phyloP scores from a whole-genome alignment of 2,797 vertebrate species.

The Manis crassicaudata region DNA sequence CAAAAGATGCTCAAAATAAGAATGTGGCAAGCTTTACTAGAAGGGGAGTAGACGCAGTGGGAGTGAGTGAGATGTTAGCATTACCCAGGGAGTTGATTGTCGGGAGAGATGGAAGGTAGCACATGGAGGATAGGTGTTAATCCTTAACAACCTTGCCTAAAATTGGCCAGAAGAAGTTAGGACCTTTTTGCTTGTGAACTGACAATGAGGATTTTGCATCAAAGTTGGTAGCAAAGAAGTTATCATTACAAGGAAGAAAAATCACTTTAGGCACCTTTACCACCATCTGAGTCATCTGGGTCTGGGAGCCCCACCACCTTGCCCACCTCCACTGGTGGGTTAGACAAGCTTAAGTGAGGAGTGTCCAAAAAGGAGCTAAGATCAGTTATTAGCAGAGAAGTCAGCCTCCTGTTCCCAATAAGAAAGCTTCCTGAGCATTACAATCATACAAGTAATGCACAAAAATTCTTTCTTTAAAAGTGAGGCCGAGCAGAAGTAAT shows the following conservation, averaged over 20 bases:
- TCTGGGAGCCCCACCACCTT: background rate
- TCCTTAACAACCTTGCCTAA: background rate
- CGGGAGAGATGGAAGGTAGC: background rate
- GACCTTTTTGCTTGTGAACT: background rate
- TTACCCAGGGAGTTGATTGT: background rate
- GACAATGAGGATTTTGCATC: background rate
- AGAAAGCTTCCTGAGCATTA: background rate
- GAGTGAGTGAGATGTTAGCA: background rate
- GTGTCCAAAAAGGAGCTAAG: background rate
- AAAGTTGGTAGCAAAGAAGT: background rate
- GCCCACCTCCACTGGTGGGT: background rate
- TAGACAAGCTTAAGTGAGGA: background rate
- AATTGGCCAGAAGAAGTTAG: background rate
- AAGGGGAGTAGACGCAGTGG: background rate
- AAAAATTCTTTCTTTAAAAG: conserved; percentile 26
- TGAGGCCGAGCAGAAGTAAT: background rate
- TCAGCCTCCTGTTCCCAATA: background rate
- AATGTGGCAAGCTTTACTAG: background rate
- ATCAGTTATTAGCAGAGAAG: background rate
- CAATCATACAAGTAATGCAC: background rate
- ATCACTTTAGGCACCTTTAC: background rate
- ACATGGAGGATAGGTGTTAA: background rate
- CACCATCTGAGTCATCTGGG: background rate
- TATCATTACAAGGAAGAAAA: background rate
- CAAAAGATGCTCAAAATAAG: background rate